phyloP scores from a whole-genome alignment of 2,797 vertebrate species.

The Pseudocheirus occidentalis region DNA sequence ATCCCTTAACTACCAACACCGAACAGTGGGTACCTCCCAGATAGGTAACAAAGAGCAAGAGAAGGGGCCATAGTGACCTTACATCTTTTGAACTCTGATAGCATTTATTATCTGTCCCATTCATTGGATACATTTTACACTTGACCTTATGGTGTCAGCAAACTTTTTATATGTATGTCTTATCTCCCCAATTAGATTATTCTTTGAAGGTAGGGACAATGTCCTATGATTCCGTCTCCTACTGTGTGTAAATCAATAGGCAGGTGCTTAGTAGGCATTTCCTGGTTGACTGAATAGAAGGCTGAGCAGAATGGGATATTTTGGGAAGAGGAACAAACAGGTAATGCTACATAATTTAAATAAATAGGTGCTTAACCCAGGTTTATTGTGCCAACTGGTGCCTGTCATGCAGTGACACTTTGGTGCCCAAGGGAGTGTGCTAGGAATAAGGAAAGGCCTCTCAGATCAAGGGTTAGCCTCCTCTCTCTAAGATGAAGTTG shows the following conservation, averaged over 20 bases:
- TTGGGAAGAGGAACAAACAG: neutral
- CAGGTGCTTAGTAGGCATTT: neutral
- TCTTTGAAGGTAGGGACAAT: slow-evolving; percentile 6
- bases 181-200: neutral
- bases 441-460: slow-evolving; percentile 1
- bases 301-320: neutral
- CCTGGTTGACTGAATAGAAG: slow-evolving; percentile 22
- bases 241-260: slow-evolving; percentile 1
- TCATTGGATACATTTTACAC: neutral
- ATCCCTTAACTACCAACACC: neutral
- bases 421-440: neutral
- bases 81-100: neutral
- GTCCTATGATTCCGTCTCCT: neutral
- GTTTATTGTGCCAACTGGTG: neutral
- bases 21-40: neutral
- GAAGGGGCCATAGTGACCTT: neutral
- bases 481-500: neutral
- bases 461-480: neutral
- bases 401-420: neutral
- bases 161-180: neutral
- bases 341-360: neutral
- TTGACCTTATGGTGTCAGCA: neutral
- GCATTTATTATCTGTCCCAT: neutral
- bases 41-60: neutral
- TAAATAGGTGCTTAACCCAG: neutral